These are phyloP conservation scores for Orchesella flavescens DNA, from an alignment of 2,888 invertebrate genomes.

Conservation along the genomic window DNA sequence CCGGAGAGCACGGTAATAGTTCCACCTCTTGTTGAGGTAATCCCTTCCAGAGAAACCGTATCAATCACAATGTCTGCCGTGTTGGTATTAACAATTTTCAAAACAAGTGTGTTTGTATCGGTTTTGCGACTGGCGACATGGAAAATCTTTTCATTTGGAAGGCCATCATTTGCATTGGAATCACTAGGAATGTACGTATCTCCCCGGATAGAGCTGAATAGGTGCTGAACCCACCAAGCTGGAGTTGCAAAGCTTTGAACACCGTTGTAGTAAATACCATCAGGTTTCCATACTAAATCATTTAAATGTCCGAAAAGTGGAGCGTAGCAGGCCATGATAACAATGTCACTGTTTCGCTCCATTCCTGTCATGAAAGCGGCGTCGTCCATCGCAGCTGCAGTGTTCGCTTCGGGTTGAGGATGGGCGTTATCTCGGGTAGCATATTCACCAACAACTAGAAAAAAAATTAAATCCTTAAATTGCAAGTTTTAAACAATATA, in stretches of 20 bases:
- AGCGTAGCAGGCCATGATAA: conserved; percentile 55
- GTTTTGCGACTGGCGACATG: conserved; percentile 33
- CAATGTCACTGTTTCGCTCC: conserved; percentile 48
- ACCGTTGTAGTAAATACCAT: conserved; percentile 48
- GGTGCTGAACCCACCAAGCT: conserved; percentile 53
- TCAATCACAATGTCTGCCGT: conserved; percentile 34
- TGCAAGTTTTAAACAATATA: too few relatives aligned
- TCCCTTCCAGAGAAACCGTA: conserved; percentile 13
- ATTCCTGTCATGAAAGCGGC: conserved; percentile 57
- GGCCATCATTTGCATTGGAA: conserved; percentile 23
- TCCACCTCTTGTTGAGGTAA: conserved; percentile 26
- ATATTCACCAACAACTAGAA: conserved; percentile 48
- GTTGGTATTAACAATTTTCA: conserved; percentile 49
- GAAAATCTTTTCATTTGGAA: conserved; percentile 36
- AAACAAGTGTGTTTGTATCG: conserved; percentile 32
- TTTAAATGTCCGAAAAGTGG: conserved; percentile 43
- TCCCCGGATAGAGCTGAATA: conserved; percentile 37
- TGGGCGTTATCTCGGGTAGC: conserved; percentile 32
- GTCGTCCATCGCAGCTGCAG: conserved; percentile 50
- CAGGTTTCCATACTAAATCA: conserved; percentile 41
- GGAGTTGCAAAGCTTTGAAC: conserved; percentile 45
- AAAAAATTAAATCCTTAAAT: background rate
- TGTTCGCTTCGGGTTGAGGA: conserved; percentile 32
- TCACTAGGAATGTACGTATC: conserved; percentile 40
- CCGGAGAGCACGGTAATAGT: conserved; percentile 27